These are phyloP conservation scores for Margaritifera margaritifera DNA, from an alignment of 2,888 invertebrate species.

Conservation along the genomic window DNA sequence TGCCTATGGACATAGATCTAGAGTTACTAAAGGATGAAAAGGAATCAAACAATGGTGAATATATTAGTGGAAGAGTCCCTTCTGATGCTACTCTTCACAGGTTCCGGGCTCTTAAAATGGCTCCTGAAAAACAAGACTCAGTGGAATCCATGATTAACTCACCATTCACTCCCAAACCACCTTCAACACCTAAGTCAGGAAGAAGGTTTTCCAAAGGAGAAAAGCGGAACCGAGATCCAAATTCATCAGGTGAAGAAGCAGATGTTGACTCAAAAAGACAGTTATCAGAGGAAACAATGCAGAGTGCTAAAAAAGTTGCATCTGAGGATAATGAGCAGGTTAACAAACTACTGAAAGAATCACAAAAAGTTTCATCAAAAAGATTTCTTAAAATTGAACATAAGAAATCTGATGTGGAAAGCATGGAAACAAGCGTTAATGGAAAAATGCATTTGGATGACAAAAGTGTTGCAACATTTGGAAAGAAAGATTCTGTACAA, in stretches of 20 bases:
- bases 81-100: slow-evolving; percentile 55
- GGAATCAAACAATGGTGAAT: slow-evolving; percentile 17
- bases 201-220: slow-evolving; percentile 48
- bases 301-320: slow-evolving; percentile 18
- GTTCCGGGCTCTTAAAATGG: slow-evolving; percentile 54
- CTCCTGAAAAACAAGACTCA: slow-evolving; percentile 46
- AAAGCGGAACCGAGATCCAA: slow-evolving; percentile 49
- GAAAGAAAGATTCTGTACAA: no score
- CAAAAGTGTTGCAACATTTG: no score
- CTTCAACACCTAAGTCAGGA: slow-evolving; percentile 48
- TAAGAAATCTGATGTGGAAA: no score
- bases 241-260: slow-evolving; percentile 57
- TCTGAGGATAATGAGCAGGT: background rate
- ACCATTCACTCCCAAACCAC: slow-evolving; percentile 61
- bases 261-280: slow-evolving; percentile 47
- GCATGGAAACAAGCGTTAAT: no score
- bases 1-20: slow-evolving; percentile 42
- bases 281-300: slow-evolving; percentile 21
- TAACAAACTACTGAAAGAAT: slow-evolving; percentile 3
- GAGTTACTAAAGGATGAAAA: slow-evolving; percentile 33
- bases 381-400: no score
- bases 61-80: slow-evolving; percentile 36
- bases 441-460: no score
- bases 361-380: background rate
- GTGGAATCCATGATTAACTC: slow-evolving; percentile 56